Percentiles rank a stretch among this genome's conserved stretches.
Evolutionary conservation across 2,797 vertebrate genomes (phyloP).

Genomic region (Enoplosus armatus): DNA sequence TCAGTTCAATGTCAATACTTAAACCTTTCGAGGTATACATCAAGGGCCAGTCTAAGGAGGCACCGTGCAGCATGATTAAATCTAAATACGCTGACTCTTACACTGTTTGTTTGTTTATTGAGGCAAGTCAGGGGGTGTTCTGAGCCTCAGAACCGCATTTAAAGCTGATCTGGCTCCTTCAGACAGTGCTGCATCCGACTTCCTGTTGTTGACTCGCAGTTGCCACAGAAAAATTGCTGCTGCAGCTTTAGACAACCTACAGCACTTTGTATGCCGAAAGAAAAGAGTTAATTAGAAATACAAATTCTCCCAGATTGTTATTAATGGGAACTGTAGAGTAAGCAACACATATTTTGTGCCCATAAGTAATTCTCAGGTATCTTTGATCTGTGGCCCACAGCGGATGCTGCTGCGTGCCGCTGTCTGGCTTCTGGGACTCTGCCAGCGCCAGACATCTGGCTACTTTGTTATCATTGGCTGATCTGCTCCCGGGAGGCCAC

Average conservation of each 20-base stretch:
- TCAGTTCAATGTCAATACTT: constrained; percentile 33
- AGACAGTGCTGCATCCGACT: constrained; percentile 83
- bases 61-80: constrained; percentile 63
- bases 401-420: constrained; percentile 92
- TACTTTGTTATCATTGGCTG: constrained; percentile 99
- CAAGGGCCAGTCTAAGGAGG: constrained; percentile 52
- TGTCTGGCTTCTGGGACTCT: constrained; percentile 96
- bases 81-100: constrained; percentile 76
- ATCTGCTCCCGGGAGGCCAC: constrained; percentile 95
- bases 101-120: constrained; percentile 80
- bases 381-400: constrained; percentile 99
- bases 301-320: constrained; percentile 99
- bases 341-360: constrained; percentile 97
- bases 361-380: constrained; percentile 99
- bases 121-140: constrained; percentile 75
- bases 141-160: constrained; percentile 79
- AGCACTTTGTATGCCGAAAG: constrained; percentile 88
- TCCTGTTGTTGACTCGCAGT: constrained; percentile 83
- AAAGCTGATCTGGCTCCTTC: constrained; percentile 84
- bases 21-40: constrained; percentile 67
- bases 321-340: constrained; percentile 95
- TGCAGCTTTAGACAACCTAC: constrained; percentile 84
- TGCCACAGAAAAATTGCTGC: constrained; percentile 77
- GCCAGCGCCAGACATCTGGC: constrained; percentile 99
- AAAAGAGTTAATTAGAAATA: constrained; percentile 99